Conservation (phyloP, 92 coral and sea anemone genomes). For the Anthopleura xanthogrammica region DNA sequence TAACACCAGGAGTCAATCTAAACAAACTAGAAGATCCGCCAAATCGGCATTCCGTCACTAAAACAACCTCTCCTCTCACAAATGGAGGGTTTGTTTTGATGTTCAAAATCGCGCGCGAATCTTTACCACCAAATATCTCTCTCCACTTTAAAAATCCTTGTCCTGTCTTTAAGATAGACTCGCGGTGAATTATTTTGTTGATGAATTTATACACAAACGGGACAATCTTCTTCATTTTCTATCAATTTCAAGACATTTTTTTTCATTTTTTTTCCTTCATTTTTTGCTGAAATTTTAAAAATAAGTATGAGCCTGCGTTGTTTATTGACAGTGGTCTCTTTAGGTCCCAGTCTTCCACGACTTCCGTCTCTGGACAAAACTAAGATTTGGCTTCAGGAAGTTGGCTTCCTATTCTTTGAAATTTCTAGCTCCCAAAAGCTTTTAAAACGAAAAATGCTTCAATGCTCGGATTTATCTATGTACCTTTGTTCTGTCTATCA, state of each 20-base stretch:
- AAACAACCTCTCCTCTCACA: constrained; percentile 18
- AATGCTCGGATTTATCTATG: background rate
- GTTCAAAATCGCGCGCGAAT: constrained; percentile 30
- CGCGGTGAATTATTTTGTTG: background rate
- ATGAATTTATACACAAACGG: constrained; percentile 1
- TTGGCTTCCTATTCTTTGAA: too few species aligned
- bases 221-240: constrained; percentile 6
- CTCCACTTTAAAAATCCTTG: background rate
- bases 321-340: background rate
- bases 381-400: too few species aligned
- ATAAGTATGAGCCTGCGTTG: background rate
- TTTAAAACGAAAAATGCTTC: background rate
- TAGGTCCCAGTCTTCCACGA: background rate
- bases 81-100: constrained; percentile 15
- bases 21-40: constrained; percentile 23
- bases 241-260: too few species aligned
- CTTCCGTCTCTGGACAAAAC: too few species aligned
- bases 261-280: background rate
- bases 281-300: background rate
- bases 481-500: background rate
- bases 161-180: background rate
- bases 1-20: constrained; percentile 13
- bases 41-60: constrained; percentile 22
- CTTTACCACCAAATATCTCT: constrained; percentile 3
- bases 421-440: background rate